A percentile compares a stretch with the other conserved stretches of the same genome.
Conservation (phyloP, 2,797 vertebrate genomes). For the Lemur catta region DNA sequence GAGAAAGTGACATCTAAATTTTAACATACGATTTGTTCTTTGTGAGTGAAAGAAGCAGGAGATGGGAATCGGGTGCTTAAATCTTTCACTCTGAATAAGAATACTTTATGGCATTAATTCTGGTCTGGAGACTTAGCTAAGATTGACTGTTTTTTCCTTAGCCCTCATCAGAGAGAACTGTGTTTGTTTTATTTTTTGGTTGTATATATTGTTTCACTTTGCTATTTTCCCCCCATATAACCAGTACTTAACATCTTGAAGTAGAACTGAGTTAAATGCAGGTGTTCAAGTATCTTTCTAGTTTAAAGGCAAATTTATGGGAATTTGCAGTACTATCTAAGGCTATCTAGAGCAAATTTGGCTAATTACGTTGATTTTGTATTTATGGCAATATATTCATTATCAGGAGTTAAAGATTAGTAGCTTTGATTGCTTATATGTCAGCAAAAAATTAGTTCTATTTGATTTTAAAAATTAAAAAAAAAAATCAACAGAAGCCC, state of each 20-base stretch:
- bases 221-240: accelerated
- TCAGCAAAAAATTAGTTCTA: background rate
- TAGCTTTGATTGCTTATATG: background rate
- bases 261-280: background rate
- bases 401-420: background rate
- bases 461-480: background rate
- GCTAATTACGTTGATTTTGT: background rate
- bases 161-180: background rate
- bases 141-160: background rate
- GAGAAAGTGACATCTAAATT: background rate
- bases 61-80: background rate
- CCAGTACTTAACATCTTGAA: background rate
- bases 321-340: background rate
- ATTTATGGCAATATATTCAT: background rate
- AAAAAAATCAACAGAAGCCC: background rate
- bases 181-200: background rate
- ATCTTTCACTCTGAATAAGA: background rate
- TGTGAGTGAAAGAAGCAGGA: background rate
- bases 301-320: background rate
- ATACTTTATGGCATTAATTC: background rate
- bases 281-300: background rate
- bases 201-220: background rate
- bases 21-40: background rate
- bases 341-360: background rate
- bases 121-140: background rate